Evolutionary conservation across 2,888 invertebrate genomes (phyloP).

Genomic region (Agrilus mali): DNA sequence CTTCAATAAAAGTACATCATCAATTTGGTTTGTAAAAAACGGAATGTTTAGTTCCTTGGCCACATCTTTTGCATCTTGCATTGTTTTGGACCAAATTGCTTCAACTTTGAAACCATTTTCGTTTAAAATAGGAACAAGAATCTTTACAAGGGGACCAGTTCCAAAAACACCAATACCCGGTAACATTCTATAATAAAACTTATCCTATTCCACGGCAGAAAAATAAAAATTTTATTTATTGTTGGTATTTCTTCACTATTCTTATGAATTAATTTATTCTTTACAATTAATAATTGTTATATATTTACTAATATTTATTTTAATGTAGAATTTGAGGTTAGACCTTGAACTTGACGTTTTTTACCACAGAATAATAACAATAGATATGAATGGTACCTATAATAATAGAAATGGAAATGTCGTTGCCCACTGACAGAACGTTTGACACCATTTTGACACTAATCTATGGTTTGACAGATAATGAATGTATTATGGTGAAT

Average conservation of each 20-base stretch:
- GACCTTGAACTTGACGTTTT: no score
- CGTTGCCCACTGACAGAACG: no score
- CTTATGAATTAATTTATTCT: not conserved
- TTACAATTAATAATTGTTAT: not conserved
- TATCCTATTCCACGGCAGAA: no score
- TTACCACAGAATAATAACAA: no score
- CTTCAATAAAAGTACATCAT: slow-evolving; percentile 82
- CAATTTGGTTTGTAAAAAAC: slow-evolving; percentile 80
- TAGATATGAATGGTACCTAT: no score
- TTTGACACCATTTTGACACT: no score
- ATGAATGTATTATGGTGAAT: no score
- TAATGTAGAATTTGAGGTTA: no score
- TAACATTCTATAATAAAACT: slow-evolving; percentile 45
- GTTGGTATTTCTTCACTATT: no score
- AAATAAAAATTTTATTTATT: no score
- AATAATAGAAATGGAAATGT: no score
- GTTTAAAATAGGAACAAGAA: slow-evolving; percentile 77
- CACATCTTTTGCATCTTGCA: slow-evolving; percentile 62
- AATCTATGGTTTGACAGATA: no score
- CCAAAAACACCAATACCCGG: slow-evolving; percentile 94
- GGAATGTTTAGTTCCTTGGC: slow-evolving; percentile 74
- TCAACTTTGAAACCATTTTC: slow-evolving; percentile 89
- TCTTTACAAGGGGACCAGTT: slow-evolving; percentile 73
- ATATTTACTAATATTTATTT: not conserved
- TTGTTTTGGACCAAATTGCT: slow-evolving; percentile 86